Evolutionary conservation across 2,797 vertebrate species (phyloP).

Genomic region (Xyrichtys novacula): DNA sequence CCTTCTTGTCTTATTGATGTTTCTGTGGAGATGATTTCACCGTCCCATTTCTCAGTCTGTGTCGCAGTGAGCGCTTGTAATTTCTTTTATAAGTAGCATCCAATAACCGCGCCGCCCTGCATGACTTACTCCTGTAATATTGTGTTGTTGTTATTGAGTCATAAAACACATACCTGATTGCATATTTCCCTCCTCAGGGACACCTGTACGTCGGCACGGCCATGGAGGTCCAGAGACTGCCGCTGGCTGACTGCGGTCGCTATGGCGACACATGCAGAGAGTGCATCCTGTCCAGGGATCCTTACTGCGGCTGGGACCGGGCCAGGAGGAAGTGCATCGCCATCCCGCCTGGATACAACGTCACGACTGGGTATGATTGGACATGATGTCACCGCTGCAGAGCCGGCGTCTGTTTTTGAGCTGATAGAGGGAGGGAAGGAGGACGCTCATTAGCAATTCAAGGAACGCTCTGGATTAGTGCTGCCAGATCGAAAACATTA

Average conservation of each 20-base stretch:
- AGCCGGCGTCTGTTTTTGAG: conserved; percentile 12
- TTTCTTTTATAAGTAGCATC: neutral
- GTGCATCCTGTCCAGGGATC: conserved; percentile 85
- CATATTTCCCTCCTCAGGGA: conserved; percentile 66
- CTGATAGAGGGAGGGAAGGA: neutral
- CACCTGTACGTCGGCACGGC: conserved; percentile 86
- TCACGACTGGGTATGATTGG: conserved; percentile 71
- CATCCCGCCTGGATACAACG: conserved; percentile 80
- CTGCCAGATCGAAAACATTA: neutral
- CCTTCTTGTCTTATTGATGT: neutral
- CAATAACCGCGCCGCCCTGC: neutral
- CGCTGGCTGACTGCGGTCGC: conserved; percentile 84
- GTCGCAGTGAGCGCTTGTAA: neutral
- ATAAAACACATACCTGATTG: neutral
- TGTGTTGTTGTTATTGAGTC: neutral
- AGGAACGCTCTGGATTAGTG: neutral
- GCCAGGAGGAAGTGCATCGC: conserved; percentile 80
- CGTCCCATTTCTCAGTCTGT: neutral
- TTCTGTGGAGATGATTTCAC: neutral
- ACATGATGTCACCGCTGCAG: conserved; percentile 32
- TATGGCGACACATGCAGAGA: conserved; percentile 86
- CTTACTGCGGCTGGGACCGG: conserved; percentile 86
- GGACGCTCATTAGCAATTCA: neutral
- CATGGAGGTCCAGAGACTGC: conserved; percentile 84
- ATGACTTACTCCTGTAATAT: conserved; percentile 1